These are phyloP conservation scores for Brachirus orientalis DNA, from an alignment of 2,113 vertebrate genomes.

Conservation along the genomic window DNA sequence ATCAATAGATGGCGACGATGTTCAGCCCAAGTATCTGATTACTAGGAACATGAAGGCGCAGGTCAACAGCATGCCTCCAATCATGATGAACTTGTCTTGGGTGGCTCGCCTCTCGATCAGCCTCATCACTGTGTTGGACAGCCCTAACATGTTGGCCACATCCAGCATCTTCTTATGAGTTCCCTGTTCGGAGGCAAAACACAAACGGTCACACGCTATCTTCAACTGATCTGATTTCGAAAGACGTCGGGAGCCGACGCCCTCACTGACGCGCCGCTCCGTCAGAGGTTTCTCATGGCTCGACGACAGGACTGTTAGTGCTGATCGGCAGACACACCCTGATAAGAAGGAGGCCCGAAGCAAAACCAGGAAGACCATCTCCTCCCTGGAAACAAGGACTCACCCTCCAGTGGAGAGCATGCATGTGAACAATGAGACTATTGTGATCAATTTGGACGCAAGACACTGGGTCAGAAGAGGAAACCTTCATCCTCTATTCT, in stretches of 20 bases:
- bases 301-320: slow-evolving; percentile 31
- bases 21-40: slow-evolving; percentile 93
- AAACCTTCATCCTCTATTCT: not conserved
- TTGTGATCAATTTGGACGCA: slow-evolving; percentile 35
- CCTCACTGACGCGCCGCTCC: slow-evolving; percentile 43
- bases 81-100: slow-evolving; percentile 97
- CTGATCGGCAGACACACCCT: slow-evolving; percentile 78
- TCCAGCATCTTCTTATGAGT: slow-evolving; percentile 98
- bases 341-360: slow-evolving; percentile 73
- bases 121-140: slow-evolving; percentile 98
- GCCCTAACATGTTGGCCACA: slow-evolving; percentile 94
- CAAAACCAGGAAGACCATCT: slow-evolving; percentile 71
- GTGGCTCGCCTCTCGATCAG: slow-evolving; percentile 95
- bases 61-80: slow-evolving; percentile 94
- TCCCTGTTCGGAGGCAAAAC: slow-evolving; percentile 78
- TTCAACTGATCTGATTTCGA: slow-evolving; percentile 43
- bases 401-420: slow-evolving; percentile 41
- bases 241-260: slow-evolving; percentile 32
- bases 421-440: slow-evolving; percentile 47
- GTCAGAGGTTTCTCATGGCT: slow-evolving; percentile 70
- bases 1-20: not conserved
- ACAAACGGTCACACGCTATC: not conserved
- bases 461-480: slow-evolving; percentile 27
- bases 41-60: slow-evolving; percentile 92
- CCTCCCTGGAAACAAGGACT: slow-evolving; percentile 77